A percentile compares a stretch with the other conserved stretches of the same genome.
phyloP scores from a whole-genome alignment of 2,113 vertebrate species.

The Pampusana beccarii region DNA sequence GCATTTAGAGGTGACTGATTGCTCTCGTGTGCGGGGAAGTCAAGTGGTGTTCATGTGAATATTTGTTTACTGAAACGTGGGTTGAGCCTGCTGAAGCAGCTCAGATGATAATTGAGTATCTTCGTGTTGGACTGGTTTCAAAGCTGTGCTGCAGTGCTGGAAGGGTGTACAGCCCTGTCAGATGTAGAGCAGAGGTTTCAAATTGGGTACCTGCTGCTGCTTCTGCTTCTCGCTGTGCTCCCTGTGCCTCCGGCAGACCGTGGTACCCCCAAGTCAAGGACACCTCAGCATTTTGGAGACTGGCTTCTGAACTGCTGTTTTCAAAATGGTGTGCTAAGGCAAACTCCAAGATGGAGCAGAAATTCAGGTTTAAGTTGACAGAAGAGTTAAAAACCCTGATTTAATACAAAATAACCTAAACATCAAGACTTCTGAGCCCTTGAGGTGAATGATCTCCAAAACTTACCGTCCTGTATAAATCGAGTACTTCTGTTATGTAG shows the following conservation, averaged over 20 bases:
- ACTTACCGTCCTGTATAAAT: neutral
- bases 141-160: neutral
- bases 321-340: neutral
- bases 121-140: neutral
- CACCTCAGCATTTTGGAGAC: neutral
- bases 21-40: fast-evolving
- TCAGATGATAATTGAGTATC: neutral
- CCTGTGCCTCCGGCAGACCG: neutral
- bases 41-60: neutral
- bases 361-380: neutral
- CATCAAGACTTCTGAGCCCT: neutral
- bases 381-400: neutral
- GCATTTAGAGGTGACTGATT: neutral
- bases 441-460: neutral
- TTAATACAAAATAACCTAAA: neutral
- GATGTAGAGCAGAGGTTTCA: neutral
- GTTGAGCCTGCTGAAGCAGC: neutral
- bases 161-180: neutral
- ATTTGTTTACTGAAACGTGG: neutral
- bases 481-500: neutral
- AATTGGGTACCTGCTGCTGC: neutral
- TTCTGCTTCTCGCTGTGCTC: neutral
- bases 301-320: neutral
- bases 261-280: neutral
- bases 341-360: neutral